Conservation (phyloP, 1,140 invertebrate species). For the Eumeta japonica region DNA sequence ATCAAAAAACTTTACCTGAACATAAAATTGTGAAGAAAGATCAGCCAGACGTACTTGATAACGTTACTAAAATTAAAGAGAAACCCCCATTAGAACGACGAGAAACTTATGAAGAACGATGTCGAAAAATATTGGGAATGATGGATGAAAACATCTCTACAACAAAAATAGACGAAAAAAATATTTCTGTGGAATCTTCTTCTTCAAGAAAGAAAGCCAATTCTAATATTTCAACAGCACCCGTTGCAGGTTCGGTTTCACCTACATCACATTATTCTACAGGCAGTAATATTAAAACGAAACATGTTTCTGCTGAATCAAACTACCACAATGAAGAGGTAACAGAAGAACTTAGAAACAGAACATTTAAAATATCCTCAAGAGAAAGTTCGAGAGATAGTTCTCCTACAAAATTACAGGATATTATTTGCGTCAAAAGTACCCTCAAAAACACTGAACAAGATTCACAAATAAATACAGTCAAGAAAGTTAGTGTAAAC, state of each 20-base stretch:
- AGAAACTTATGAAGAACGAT: slow-evolving; percentile 71
- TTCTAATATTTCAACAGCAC: no score
- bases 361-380: slow-evolving; percentile 15
- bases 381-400: no score
- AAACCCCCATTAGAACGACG: slow-evolving; percentile 57
- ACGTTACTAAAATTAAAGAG: slow-evolving; percentile 21
- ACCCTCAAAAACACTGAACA: neutral
- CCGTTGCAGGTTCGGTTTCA: no score
- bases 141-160: slow-evolving; percentile 23
- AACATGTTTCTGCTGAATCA: no score
- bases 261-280: no score
- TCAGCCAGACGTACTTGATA: slow-evolving; percentile 18
- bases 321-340: no score
- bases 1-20: slow-evolving; percentile 22
- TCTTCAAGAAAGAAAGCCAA: no score
- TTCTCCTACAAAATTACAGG: slow-evolving; percentile 28
- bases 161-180: slow-evolving; percentile 4
- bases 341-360: no score
- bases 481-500: no score
- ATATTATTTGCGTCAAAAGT: slow-evolving; percentile 11
- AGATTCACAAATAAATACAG: no score
- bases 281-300: no score
- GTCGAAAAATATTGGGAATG: slow-evolving; percentile 65
- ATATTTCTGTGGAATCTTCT: no score
- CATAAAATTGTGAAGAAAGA: slow-evolving; percentile 33